These are phyloP conservation scores for Hyalella azteca DNA, from an alignment of 2,888 invertebrate genomes.

Conservation along the genomic window DNA sequence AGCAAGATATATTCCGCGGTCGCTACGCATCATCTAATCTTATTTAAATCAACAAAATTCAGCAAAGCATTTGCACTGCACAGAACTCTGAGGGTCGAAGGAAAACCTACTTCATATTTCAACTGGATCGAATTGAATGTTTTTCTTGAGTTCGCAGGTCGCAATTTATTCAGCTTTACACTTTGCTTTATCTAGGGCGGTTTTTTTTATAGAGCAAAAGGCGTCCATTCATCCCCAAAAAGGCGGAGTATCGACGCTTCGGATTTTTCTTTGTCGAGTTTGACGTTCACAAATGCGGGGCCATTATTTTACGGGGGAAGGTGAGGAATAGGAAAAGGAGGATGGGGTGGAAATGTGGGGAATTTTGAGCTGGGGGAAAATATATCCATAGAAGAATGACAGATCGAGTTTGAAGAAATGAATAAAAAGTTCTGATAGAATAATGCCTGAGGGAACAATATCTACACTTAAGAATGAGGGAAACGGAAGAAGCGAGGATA, in stretches of 20 bases:
- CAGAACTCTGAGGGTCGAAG: too few relatives aligned
- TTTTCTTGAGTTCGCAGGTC: slow-evolving; percentile 10
- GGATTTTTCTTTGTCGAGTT: slow-evolving; percentile 40
- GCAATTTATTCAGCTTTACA: slow-evolving; percentile 37
- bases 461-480: neutral
- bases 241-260: slow-evolving; percentile 38
- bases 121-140: slow-evolving; percentile 2
- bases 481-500: neutral
- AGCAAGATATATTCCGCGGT: too few relatives aligned
- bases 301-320: slow-evolving; percentile 37
- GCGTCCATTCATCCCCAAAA: slow-evolving; percentile 38
- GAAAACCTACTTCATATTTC: slow-evolving; percentile 21
- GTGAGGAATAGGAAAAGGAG: neutral
- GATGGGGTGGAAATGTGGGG: neutral
- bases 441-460: too few relatives aligned
- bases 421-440: too few relatives aligned
- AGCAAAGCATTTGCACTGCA: too few relatives aligned
- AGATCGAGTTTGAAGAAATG: too few relatives aligned
- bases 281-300: slow-evolving; percentile 38
- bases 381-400: neutral
- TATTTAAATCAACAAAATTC: too few relatives aligned
- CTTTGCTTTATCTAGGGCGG: slow-evolving; percentile 23
- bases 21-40: too few relatives aligned
- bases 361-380: neutral
- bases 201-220: slow-evolving; percentile 33